Conservation (phyloP, 2,888 invertebrate genomes). For the Bellardia pandia region DNA sequence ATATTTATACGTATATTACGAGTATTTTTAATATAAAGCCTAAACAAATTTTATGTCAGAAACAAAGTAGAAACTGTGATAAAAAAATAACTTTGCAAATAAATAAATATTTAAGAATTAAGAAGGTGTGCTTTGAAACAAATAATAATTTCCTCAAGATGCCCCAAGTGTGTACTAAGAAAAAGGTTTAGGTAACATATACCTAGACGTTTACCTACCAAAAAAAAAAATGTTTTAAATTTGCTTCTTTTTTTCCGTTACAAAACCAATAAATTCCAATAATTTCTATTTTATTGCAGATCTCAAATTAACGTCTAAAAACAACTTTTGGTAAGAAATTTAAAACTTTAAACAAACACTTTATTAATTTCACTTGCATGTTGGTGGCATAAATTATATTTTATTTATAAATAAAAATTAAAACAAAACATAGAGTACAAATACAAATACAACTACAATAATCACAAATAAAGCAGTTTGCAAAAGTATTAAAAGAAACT, state of each 20-base stretch:
- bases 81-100: too few relatives aligned
- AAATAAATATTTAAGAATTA: background rate
- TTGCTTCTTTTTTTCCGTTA: too few relatives aligned
- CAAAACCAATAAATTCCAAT: background rate
- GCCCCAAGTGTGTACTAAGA: too few relatives aligned
- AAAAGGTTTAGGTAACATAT: background rate
- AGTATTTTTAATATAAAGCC: background rate
- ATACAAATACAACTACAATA: background rate
- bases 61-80: background rate
- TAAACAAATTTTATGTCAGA: background rate
- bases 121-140: background rate
- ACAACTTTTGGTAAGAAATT: constrained; percentile 42
- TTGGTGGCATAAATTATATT: constrained; percentile 28
- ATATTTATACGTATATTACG: background rate
- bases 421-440: background rate
- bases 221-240: too few relatives aligned
- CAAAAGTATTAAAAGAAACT: background rate
- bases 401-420: constrained; percentile 24
- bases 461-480: constrained; percentile 10
- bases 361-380: constrained; percentile 59
- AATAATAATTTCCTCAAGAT: too few relatives aligned
- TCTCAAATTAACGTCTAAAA: background rate
- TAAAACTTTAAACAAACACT: background rate
- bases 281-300: constrained; percentile 24
- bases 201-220: too few relatives aligned